A percentile compares a stretch with the other conserved stretches of the same genome.
Evolutionary conservation across 1,140 invertebrate genomes (phyloP).

Genomic region (Drosophila quadrilineata): DNA sequence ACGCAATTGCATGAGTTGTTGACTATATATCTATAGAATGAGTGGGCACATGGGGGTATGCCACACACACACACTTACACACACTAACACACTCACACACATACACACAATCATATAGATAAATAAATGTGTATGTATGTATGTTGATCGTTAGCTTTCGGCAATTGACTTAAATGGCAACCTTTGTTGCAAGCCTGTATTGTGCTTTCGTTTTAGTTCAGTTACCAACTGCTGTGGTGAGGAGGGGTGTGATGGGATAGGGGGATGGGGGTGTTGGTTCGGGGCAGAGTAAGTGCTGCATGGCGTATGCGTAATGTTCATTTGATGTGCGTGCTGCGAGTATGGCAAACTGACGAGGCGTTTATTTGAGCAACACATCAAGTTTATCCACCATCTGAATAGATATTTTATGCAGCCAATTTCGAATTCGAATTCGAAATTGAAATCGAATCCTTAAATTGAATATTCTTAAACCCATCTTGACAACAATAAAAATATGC

Average conservation of each 20-base stretch:
- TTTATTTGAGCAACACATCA: slow-evolving; percentile 41
- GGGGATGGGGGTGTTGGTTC: no score
- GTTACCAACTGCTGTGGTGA: not conserved
- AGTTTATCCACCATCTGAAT: not conserved
- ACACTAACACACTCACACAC: not conserved
- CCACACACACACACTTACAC: slow-evolving; percentile 1
- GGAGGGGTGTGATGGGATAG: no score
- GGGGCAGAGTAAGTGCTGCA: slow-evolving; percentile 25
- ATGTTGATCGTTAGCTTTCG: slow-evolving; percentile 68
- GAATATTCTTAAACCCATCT: no score
- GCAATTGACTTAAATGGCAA: slow-evolving; percentile 76
- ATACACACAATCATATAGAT: not conserved
- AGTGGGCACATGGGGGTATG: slow-evolving; percentile 39
- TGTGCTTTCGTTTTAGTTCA: slow-evolving; percentile 36
- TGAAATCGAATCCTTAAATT: no score
- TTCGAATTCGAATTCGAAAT: no score
- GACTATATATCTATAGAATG: slow-evolving; percentile 71
- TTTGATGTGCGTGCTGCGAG: slow-evolving; percentile 70
- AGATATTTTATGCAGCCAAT: slow-evolving; percentile 16
- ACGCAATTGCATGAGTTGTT: slow-evolving; percentile 78
- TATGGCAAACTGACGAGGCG: slow-evolving; percentile 49
- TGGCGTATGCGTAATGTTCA: slow-evolving; percentile 74
- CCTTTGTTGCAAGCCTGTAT: slow-evolving; percentile 59
- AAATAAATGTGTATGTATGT: slow-evolving; percentile 10
- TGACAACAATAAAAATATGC: no score